Percentiles rank a stretch among this genome's conserved stretches.
Evolutionary conservation across 1,140 invertebrate genomes (phyloP).

Genomic region (Vanessa tameamea): DNA sequence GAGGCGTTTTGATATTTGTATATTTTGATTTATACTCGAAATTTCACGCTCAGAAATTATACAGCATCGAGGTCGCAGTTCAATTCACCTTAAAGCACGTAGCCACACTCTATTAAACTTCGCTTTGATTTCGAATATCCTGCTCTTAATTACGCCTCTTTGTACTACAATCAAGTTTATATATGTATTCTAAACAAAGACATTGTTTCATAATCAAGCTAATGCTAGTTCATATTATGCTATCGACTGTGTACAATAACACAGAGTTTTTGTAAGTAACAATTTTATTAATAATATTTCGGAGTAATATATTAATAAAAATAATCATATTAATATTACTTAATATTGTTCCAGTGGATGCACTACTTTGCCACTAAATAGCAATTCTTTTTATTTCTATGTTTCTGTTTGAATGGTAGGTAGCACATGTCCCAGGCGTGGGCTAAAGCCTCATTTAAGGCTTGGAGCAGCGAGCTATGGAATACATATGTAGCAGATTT

Average conservation of each 20-base stretch:
- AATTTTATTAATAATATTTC: no score
- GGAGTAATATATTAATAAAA: no score
- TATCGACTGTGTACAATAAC: background rate
- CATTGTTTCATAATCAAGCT: slow-evolving; percentile 7
- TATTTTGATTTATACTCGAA: slow-evolving; percentile 1
- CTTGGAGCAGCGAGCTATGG: no score
- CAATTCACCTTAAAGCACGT: slow-evolving; percentile 25
- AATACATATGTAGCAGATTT: no score
- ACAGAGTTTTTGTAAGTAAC: background rate
- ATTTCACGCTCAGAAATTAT: slow-evolving; percentile 15
- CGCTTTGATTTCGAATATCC: slow-evolving; percentile 27
- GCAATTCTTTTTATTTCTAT: no score
- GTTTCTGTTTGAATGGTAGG: no score
- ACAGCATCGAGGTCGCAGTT: slow-evolving; percentile 12
- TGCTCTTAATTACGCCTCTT: slow-evolving; percentile 20
- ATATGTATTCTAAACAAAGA: slow-evolving; percentile 15
- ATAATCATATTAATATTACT: no score
- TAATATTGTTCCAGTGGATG: no score
- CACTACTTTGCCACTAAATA: no score
- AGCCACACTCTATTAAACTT: slow-evolving; percentile 26
- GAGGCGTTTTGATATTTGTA: slow-evolving; percentile 5
- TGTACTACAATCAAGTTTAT: slow-evolving; percentile 22
- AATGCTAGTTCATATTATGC: background rate
- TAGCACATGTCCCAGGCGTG: no score
- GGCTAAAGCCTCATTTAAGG: no score